Evolutionary conservation across 2,888 invertebrate genomes (phyloP).

Genomic region (Macrosiphum euphorbiae): DNA sequence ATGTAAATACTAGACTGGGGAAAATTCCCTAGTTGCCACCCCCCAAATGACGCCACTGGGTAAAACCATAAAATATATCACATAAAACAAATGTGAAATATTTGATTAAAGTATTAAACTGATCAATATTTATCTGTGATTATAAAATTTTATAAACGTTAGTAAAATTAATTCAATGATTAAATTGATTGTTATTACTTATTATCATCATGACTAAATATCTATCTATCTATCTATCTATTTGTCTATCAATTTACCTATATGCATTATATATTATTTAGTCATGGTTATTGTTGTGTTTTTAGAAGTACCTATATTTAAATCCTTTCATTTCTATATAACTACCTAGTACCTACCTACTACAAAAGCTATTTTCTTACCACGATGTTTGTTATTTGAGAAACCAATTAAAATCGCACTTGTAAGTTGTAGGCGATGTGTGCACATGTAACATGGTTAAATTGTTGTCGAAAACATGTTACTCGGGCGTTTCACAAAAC

Average conservation of each 20-base stretch:
- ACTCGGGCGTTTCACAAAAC: not conserved
- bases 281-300: not conserved
- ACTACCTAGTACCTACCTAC: not conserved
- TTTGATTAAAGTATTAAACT: not conserved
- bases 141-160: not conserved
- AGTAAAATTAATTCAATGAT: not conserved
- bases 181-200: not conserved
- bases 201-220: too few relatives aligned
- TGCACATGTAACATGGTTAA: not conserved
- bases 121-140: not conserved
- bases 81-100: not conserved
- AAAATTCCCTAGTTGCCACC: too few relatives aligned
- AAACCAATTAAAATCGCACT: slow-evolving; percentile 28
- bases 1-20: too few relatives aligned
- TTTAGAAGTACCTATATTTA: not conserved
- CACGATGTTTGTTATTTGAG: not conserved
- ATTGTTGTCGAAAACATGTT: slow-evolving; percentile 14
- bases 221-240: too few relatives aligned
- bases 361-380: not conserved
- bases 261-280: too few relatives aligned
- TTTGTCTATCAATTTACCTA: too few relatives aligned
- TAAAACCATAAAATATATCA: not conserved
- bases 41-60: too few relatives aligned
- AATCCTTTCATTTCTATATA: not conserved
- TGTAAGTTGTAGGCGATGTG: not conserved